Evolutionary conservation across 2,888 invertebrate species (phyloP).

Genomic region (Drosophila leonis): DNA sequence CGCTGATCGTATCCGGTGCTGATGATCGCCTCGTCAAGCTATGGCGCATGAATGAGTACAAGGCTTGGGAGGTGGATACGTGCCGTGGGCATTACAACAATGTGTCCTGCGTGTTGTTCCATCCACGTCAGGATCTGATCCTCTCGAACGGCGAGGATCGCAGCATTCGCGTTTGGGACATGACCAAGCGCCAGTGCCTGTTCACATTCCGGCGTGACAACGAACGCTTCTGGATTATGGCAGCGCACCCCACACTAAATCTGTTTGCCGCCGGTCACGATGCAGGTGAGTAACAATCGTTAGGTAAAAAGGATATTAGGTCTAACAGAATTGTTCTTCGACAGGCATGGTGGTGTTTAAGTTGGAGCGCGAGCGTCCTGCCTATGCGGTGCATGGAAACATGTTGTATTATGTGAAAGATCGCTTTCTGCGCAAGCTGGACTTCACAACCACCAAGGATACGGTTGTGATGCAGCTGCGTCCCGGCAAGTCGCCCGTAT

Average conservation of each 20-base stretch:
- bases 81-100: constrained; percentile 99
- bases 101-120: constrained; percentile 98
- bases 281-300: constrained; percentile 90
- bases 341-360: constrained; percentile 87
- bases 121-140: constrained; percentile 98
- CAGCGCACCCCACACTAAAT: constrained; percentile 97
- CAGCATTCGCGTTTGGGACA: constrained; percentile 99
- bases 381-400: constrained; percentile 97
- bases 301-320: neutral
- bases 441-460: constrained; percentile 97
- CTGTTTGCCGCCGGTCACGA: constrained; percentile 99
- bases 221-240: constrained; percentile 98
- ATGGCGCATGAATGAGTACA: constrained; percentile 99
- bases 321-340: neutral
- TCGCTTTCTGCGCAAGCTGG: constrained; percentile 94
- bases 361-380: constrained; percentile 97
- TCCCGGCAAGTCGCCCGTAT: constrained; percentile 90
- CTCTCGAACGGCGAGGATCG: constrained; percentile 99
- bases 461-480: constrained; percentile 96
- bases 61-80: constrained; percentile 99
- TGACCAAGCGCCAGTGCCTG: constrained; percentile 96
- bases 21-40: constrained; percentile 99
- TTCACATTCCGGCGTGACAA: constrained; percentile 97
- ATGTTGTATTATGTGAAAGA: constrained; percentile 98
- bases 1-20: constrained; percentile 98